Percentiles rank a stretch among this genome's conserved stretches.
Conservation (phyloP, 2,113 vertebrate species). For the Gallinago jamesoni region DNA sequence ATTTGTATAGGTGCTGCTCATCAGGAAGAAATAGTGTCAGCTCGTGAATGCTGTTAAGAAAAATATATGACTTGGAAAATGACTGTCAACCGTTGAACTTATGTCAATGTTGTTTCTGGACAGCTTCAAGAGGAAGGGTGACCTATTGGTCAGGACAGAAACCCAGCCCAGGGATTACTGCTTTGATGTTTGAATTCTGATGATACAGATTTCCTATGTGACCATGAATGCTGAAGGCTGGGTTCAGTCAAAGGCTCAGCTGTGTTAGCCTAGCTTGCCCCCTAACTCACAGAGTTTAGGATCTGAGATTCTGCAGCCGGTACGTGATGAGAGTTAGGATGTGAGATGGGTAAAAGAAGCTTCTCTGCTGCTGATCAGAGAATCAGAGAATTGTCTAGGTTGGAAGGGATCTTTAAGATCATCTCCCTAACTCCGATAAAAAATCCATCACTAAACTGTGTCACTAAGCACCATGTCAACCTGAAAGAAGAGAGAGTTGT, state of each 20-base stretch:
- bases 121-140: neutral
- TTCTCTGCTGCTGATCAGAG: neutral
- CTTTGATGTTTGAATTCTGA: neutral
- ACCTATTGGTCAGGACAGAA: neutral
- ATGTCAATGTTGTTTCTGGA: neutral
- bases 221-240: neutral
- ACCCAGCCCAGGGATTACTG: neutral
- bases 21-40: neutral
- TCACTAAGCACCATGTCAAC: too few species aligned
- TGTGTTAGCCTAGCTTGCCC: neutral
- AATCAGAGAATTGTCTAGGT: too few species aligned
- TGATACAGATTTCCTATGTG: neutral
- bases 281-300: neutral
- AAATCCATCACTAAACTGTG: too few species aligned
- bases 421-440: too few species aligned
- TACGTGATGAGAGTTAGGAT: neutral
- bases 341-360: neutral
- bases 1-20: neutral
- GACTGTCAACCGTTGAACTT: neutral
- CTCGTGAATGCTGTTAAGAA: neutral
- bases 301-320: neutral
- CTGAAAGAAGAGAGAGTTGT: neutral
- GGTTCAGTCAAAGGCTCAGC: neutral
- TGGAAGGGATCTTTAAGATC: too few species aligned
- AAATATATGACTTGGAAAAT: neutral